A percentile compares a stretch with the other conserved stretches of the same genome.
phyloP scores from a whole-genome alignment of 2,888 invertebrate genomes.

The Pteria penguin region DNA sequence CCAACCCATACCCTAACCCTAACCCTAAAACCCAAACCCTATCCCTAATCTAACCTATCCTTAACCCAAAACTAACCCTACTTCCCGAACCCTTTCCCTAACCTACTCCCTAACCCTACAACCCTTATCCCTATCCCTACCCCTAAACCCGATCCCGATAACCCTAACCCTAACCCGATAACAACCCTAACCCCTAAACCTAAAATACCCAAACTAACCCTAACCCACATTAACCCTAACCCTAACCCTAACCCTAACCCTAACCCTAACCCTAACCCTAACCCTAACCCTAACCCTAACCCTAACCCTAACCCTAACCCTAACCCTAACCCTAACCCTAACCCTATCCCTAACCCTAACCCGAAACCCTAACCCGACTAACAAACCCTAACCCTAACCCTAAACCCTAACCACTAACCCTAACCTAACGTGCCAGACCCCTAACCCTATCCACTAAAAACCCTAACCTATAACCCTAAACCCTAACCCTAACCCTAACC shows the following conservation, averaged over 20 bases:
- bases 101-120: conserved; percentile 37
- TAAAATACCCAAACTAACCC: conserved; percentile 38
- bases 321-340: conserved; percentile 44
- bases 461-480: conserved; percentile 42
- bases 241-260: conserved; percentile 53
- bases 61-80: conserved; percentile 40
- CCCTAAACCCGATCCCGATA: conserved; percentile 38
- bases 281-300: conserved; percentile 35
- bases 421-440: conserved; percentile 30
- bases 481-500: conserved; percentile 41
- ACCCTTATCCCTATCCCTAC: conserved; percentile 55
- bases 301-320: conserved; percentile 46
- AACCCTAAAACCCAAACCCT: conserved; percentile 40
- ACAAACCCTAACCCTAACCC: conserved; percentile 48
- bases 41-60: conserved; percentile 34
- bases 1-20: conserved; percentile 35
- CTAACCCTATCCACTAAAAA: conserved; percentile 35
- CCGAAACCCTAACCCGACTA: conserved; percentile 47
- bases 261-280: conserved; percentile 43
- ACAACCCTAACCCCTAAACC: conserved; percentile 52
- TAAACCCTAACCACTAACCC: conserved; percentile 30
- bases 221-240: conserved; percentile 41
- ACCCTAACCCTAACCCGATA: conserved; percentile 40
- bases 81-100: conserved; percentile 39
- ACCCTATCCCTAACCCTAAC: conserved; percentile 44